Percentiles rank a stretch among this genome's conserved stretches.
These are phyloP conservation scores for Mycogona germanica DNA, from an alignment of 2,888 invertebrate genomes.

Conservation along the genomic window DNA sequence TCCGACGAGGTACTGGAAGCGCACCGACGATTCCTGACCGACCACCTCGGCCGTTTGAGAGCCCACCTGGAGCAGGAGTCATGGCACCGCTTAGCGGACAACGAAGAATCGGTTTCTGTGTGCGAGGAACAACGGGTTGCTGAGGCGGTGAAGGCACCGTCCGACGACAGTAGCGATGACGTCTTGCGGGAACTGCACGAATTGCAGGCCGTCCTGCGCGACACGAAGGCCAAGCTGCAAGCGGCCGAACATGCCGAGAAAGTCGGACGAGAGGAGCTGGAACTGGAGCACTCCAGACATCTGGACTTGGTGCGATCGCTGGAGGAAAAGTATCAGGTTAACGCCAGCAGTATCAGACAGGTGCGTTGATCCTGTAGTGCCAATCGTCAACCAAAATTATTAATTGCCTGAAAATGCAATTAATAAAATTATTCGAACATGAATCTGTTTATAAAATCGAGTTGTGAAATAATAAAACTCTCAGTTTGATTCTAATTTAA, in stretches of 20 bases:
- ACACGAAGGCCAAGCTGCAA: background rate
- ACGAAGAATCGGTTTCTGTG: background rate
- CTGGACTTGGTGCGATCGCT: background rate
- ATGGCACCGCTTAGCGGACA: background rate
- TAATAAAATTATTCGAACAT: too few relatives aligned
- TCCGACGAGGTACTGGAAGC: background rate
- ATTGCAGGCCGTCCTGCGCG: background rate
- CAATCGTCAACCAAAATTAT: too few relatives aligned
- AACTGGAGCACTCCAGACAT: conserved; percentile 1
- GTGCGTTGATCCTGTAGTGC: background rate
- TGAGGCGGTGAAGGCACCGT: background rate
- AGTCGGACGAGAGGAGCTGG: background rate
- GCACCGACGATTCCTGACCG: background rate
- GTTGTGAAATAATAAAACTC: too few relatives aligned
- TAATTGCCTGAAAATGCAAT: too few relatives aligned
- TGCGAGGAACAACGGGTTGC: background rate
- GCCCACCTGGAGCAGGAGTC: background rate
- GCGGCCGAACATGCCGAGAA: background rate
- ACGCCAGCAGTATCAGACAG: conserved; percentile 1
- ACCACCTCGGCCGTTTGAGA: background rate
- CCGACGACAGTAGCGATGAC: background rate
- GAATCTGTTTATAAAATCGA: too few relatives aligned
- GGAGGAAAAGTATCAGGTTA: background rate
- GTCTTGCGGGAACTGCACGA: background rate
- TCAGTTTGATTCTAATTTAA: too few relatives aligned